Percentiles rank a stretch among this genome's conserved stretches.
Conservation (phyloP, 2,113 vertebrate species). For the Leptosomus discolor region DNA sequence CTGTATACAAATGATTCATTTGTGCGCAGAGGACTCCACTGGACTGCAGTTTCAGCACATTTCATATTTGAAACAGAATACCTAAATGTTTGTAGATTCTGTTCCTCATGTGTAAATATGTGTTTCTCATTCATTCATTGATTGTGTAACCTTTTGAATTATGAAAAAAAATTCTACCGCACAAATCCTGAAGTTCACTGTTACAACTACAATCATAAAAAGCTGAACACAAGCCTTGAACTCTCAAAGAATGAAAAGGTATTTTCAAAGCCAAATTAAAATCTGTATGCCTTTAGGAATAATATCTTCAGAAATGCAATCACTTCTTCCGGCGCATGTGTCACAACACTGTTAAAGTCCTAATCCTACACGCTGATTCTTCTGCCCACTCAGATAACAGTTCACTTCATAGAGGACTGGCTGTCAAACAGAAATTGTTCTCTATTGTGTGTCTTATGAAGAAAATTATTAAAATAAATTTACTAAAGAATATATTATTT, state of each 20-base stretch:
- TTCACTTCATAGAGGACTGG: background rate
- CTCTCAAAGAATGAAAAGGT: background rate
- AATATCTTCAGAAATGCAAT: background rate
- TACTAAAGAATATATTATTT: background rate
- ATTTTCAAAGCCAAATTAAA: background rate
- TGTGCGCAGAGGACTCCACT: background rate
- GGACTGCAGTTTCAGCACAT: background rate
- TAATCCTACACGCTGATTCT: background rate
- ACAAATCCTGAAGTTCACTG: background rate
- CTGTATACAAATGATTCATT: background rate
- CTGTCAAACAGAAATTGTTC: background rate
- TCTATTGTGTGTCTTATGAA: background rate
- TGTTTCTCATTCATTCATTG: background rate
- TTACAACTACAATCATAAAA: background rate
- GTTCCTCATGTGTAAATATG: background rate
- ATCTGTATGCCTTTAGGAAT: background rate
- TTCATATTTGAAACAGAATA: background rate
- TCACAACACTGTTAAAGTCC: background rate
- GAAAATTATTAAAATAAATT: background rate
- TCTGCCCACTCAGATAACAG: background rate
- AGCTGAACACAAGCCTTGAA: background rate
- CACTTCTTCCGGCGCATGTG: background rate
- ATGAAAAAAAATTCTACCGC: background rate
- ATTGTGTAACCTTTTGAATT: background rate
- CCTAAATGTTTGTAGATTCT: background rate